Conservation (phyloP, 2,888 invertebrate genomes). For the Xylota sylvarum region DNA sequence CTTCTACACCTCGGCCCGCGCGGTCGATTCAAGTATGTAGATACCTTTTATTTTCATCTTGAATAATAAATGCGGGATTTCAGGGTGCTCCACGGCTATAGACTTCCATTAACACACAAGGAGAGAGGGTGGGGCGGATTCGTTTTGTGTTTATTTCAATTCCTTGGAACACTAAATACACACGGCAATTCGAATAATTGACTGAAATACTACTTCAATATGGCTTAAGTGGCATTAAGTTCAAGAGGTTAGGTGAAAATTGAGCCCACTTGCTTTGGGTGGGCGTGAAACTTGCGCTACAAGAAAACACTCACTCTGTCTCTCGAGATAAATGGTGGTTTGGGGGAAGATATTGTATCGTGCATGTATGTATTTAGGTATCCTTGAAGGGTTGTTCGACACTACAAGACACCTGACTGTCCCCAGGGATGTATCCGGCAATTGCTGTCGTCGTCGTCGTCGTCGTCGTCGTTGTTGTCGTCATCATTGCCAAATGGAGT, state of each 20-base stretch:
- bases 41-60: slow-evolving; percentile 56
- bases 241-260: slow-evolving; percentile 64
- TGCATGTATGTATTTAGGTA: slow-evolving; percentile 30
- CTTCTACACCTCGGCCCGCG: neutral
- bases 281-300: neutral
- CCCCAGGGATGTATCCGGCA: slow-evolving; percentile 12
- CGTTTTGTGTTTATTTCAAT: slow-evolving; percentile 62
- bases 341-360: neutral
- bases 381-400: slow-evolving; percentile 42
- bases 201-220: slow-evolving; percentile 61
- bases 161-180: slow-evolving; percentile 68
- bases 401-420: slow-evolving; percentile 35
- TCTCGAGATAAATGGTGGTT: slow-evolving; percentile 46
- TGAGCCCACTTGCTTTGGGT: slow-evolving; percentile 4
- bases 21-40: slow-evolving; percentile 5
- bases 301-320: slow-evolving; percentile 1
- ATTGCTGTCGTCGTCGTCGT: slow-evolving; percentile 15
- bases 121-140: slow-evolving; percentile 8
- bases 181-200: slow-evolving; percentile 69
- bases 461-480: neutral
- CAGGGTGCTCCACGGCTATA: slow-evolving; percentile 42
- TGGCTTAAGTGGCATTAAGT: slow-evolving; percentile 67
- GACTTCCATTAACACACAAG: slow-evolving; percentile 56
- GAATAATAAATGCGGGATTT: slow-evolving; percentile 68
- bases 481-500: slow-evolving; percentile 19